phyloP scores from a whole-genome alignment of 2,888 invertebrate genomes.

The Ischnus inquisitorius region DNA sequence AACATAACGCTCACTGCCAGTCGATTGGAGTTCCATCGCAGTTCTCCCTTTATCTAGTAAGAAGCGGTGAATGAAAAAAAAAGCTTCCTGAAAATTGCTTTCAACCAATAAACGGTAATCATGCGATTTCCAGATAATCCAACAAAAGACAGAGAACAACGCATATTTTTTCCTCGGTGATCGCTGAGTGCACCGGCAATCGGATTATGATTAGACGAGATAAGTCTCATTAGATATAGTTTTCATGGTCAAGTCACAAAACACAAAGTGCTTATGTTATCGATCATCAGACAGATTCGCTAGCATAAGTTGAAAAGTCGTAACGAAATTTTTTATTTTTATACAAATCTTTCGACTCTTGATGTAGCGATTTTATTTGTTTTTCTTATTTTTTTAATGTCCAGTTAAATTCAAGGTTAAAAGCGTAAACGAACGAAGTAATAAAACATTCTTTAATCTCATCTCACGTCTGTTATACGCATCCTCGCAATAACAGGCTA shows the following conservation, averaged over 20 bases:
- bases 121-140: too few relatives aligned
- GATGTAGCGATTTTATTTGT: too few relatives aligned
- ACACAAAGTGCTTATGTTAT: background rate
- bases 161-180: background rate
- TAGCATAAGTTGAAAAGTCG: background rate
- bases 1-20: conserved; percentile 44
- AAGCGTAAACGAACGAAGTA: background rate
- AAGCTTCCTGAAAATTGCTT: background rate
- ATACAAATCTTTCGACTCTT: too few relatives aligned
- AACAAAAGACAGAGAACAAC: background rate
- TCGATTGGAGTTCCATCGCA: conserved; percentile 8
- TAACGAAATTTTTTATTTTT: too few relatives aligned
- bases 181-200: background rate
- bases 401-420: background rate
- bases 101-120: background rate
- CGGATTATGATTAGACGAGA: background rate
- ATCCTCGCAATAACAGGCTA: conserved; percentile 10
- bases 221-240: conserved; percentile 82
- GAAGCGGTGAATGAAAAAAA: background rate
- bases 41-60: background rate
- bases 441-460: background rate
- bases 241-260: background rate
- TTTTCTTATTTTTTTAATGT: background rate
- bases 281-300: background rate
- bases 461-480: background rate